Conservation (phyloP, 2,113 vertebrate genomes). For the Syngnathus typhle region DNA sequence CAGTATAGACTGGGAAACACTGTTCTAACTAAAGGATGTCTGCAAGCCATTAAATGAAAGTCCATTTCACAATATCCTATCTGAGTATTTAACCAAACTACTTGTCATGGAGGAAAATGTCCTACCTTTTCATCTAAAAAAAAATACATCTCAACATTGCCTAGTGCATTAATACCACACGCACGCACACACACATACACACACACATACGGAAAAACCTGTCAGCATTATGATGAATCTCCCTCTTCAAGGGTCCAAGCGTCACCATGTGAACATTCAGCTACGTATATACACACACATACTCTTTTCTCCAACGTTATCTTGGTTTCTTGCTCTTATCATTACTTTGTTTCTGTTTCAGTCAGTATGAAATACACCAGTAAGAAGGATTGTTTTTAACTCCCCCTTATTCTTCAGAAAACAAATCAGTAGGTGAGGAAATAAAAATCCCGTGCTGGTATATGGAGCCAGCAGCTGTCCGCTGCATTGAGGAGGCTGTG, state of each 20-base stretch:
- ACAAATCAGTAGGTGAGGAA: slow-evolving; percentile 9
- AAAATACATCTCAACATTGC: too few relatives aligned
- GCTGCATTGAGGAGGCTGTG: slow-evolving; percentile 25
- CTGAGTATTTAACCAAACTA: too few relatives aligned
- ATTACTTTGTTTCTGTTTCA: slow-evolving; percentile 40
- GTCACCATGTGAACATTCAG: background rate
- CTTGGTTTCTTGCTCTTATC: slow-evolving; percentile 33
- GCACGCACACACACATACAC: background rate
- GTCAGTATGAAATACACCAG: slow-evolving; percentile 31
- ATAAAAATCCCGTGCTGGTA: slow-evolving; percentile 19
- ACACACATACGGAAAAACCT: background rate
- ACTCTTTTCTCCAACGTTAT: slow-evolving; percentile 17
- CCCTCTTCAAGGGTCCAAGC: background rate
- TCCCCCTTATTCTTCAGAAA: slow-evolving; percentile 3
- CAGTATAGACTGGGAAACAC: background rate
- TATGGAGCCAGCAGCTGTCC: slow-evolving; percentile 28
- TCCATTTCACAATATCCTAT: too few relatives aligned
- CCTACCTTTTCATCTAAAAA: too few relatives aligned
- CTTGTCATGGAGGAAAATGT: too few relatives aligned
- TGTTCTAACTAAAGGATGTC: too few relatives aligned
- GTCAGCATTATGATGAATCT: background rate
- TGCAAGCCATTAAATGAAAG: too few relatives aligned
- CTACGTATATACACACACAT: background rate
- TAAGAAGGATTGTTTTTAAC: slow-evolving; percentile 37
- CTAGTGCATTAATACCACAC: too few relatives aligned